Evolutionary conservation across 2,113 vertebrate species (phyloP).

Genomic region (Sinocyclocheilus maitianheensis): DNA sequence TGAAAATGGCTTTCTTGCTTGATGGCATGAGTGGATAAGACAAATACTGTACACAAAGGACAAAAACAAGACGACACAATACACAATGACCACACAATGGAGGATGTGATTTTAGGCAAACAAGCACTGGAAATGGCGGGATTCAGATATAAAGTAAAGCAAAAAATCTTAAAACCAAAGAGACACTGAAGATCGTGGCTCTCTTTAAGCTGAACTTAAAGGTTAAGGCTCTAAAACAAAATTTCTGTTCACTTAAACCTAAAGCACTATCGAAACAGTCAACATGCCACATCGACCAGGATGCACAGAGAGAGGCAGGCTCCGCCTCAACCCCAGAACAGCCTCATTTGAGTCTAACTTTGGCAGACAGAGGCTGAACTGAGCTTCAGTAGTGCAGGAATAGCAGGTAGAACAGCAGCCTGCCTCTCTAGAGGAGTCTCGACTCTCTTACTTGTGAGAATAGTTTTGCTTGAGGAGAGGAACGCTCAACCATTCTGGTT

Average conservation of each 20-base stretch:
- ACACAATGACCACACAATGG: constrained; percentile 22
- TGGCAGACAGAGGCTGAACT: constrained; percentile 28
- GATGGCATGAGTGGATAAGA: not conserved
- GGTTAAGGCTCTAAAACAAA: not conserved
- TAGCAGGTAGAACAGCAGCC: constrained; percentile 44
- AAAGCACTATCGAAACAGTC: constrained; percentile 43
- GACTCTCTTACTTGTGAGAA: constrained; percentile 87
- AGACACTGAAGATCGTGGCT: not conserved
- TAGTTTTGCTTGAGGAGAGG: constrained; percentile 84
- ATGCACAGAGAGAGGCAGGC: constrained; percentile 61
- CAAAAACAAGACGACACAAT: constrained; percentile 5
- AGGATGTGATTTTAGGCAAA: constrained; percentile 31
- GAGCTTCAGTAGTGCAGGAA: not conserved
- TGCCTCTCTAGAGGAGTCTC: constrained; percentile 53
- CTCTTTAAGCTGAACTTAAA: constrained; percentile 16
- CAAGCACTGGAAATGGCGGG: not conserved
- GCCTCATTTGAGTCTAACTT: constrained; percentile 35
- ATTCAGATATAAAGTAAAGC: not conserved
- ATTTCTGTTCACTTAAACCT: not conserved
- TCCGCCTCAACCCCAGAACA: constrained; percentile 28
- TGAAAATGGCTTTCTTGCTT: constrained; percentile 2
- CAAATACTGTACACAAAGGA: constrained; percentile 14
- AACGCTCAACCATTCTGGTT: constrained; percentile 86
- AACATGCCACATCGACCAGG: constrained; percentile 56
- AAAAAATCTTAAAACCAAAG: not conserved